Conservation (phyloP, 1,140 invertebrate species). For the Drosophila rhopaloa region DNA sequence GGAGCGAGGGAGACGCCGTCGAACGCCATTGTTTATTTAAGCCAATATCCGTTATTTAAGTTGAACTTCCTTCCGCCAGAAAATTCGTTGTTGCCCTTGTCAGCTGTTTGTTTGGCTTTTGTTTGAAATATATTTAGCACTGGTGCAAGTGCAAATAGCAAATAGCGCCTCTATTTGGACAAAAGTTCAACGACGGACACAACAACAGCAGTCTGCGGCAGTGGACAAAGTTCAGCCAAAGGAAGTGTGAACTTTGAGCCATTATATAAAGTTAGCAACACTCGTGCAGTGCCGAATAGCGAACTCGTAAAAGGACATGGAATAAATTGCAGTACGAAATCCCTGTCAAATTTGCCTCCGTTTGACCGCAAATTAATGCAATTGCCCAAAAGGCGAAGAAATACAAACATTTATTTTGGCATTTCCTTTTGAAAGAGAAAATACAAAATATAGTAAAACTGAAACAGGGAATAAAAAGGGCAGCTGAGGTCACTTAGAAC, state of each 20-base stretch:
- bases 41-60: slow-evolving; percentile 82
- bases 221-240: slow-evolving; percentile 61
- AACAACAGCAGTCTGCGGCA: slow-evolving; percentile 47
- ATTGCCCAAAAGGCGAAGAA: slow-evolving; percentile 40
- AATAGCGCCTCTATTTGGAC: slow-evolving; percentile 67
- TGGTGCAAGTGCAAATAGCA: slow-evolving; percentile 56
- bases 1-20: slow-evolving; percentile 15
- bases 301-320: slow-evolving; percentile 37
- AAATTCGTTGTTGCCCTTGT: slow-evolving; percentile 65
- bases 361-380: slow-evolving; percentile 63
- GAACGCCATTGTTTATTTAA: slow-evolving; percentile 78
- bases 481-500: no score
- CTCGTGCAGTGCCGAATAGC: slow-evolving; percentile 11
- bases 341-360: slow-evolving; percentile 59
- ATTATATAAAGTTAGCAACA: slow-evolving; percentile 53
- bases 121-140: slow-evolving; percentile 80
- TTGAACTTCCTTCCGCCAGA: slow-evolving; percentile 76
- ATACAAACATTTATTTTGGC: background rate
- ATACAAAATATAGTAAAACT: no score
- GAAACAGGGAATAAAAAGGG: no score
- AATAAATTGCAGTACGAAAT: slow-evolving; percentile 59
- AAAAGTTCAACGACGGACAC: slow-evolving; percentile 66
- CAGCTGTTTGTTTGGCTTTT: slow-evolving; percentile 77
- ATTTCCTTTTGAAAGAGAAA: background rate
- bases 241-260: slow-evolving; percentile 76